Evolutionary conservation across 1,140 invertebrate species (phyloP), one percentile per base, ranked within the genome.

Genomic region (Chymomyza costata): DNA sequence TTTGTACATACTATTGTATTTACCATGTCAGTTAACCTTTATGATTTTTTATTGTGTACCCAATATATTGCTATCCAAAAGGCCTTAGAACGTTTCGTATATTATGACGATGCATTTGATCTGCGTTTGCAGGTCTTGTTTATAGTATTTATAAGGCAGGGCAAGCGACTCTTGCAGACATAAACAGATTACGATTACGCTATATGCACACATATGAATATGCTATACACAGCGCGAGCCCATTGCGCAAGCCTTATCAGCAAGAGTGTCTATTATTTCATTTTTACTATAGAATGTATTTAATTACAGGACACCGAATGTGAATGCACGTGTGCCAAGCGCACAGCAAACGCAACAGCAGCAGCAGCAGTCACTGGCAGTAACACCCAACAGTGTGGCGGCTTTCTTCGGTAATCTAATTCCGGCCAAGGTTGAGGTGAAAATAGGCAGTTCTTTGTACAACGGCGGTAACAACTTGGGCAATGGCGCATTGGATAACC

Each of bases 331-430:
- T 15, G 55, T 67, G 11, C 21, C 73, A 11, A 73, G 64, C 46
- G 67, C 54, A 1, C 59, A 73, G 30, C 63, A 56, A 31, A 64
- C 58, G 32, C 52, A 46, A n/a, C 54, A 48, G 14, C 31, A 51
- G 31, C 54, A 59, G 34, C 66, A 68, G n/a, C 25, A 41, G 6
- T 16, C 45, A 39, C 34, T 55, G 45, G 56, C 80, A 6, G 64
- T 66, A n/a, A 76, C 73, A 3, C 71, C 78, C 1, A 65, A 55
- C 21, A 85, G 63, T 50, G 83, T 85, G 6, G 69, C 71, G 14
- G 68, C 78, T 16, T 85, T 85, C 31, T 85, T 85, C 66, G 83
- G 84, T 19, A 85, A 84, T 31, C 58, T 85, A 61, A 82, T 85
- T 31, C 84, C 84, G 28, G 15, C 70, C 13, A 85, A 83, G 32